Evolutionary conservation across 2,797 vertebrate species (phyloP).

Genomic region (Acestrorhynchus altus): DNA sequence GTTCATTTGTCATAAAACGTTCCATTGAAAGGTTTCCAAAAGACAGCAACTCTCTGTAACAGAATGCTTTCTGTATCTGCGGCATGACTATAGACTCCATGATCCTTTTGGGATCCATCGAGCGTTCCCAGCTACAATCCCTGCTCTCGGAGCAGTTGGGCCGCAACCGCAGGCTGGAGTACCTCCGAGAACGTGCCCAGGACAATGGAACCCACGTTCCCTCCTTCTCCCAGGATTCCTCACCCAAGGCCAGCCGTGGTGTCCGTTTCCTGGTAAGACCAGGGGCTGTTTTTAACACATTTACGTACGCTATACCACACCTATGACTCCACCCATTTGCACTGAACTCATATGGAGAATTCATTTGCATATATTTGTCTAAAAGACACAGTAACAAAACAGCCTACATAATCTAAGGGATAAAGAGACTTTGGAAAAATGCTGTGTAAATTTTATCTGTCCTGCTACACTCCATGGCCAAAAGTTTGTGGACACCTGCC

Average conservation of each 20-base stretch:
- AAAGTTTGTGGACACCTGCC: no score
- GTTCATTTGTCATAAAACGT: no score
- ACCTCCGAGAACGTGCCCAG: conserved; percentile 77
- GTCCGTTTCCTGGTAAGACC: conserved; percentile 90
- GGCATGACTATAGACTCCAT: conserved; percentile 85
- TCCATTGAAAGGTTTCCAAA: not conserved
- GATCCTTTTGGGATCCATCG: conserved; percentile 98
- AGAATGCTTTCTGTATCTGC: conserved; percentile 12
- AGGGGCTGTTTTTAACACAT: no score
- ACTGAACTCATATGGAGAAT: no score
- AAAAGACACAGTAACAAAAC: no score
- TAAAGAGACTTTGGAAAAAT: no score
- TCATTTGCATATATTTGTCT: no score
- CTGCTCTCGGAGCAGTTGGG: conserved; percentile 88
- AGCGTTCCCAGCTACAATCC: conserved; percentile 90
- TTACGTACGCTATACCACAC: no score
- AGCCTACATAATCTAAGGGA: no score
- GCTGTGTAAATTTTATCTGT: no score
- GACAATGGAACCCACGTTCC: conserved; percentile 74
- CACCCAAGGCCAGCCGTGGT: conserved; percentile 73
- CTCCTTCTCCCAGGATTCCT: conserved; percentile 72
- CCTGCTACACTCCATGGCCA: no score
- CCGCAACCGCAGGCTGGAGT: conserved; percentile 80
- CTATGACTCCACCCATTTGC: no score
- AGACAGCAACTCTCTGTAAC: not conserved